Percentiles rank a stretch among this genome's conserved stretches.
Evolutionary conservation across 2,888 invertebrate species (phyloP).

Genomic region (Atrina japonica): DNA sequence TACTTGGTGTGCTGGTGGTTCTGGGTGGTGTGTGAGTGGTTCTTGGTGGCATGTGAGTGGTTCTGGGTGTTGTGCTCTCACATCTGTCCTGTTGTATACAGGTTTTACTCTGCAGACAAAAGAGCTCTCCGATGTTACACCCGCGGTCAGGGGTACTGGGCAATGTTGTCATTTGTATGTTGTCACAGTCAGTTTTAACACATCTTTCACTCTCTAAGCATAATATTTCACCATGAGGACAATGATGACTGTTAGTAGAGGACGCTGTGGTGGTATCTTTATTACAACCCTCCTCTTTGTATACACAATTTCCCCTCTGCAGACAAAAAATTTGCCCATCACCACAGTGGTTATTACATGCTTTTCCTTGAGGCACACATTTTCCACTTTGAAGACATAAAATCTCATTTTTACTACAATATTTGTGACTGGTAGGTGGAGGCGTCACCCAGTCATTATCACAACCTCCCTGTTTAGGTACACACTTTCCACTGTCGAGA

Average conservation of each 20-base stretch:
- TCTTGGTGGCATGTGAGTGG: too few species aligned
- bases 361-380: conserved; percentile 10
- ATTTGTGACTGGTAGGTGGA: not conserved
- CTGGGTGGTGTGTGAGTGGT: too few species aligned
- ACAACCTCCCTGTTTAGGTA: not conserved
- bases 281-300: not conserved
- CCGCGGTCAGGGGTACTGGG: not conserved
- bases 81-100: not conserved
- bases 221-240: conserved; percentile 4
- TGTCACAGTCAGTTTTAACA: too few species aligned
- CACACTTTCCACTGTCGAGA: conserved; percentile 9
- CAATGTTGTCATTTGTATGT: too few species aligned
- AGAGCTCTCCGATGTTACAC: conserved; percentile 4
- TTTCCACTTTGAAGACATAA: conserved; percentile 26
- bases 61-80: not conserved
- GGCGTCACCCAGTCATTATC: not conserved
- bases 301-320: conserved; percentile 16
- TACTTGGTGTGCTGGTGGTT: too few species aligned
- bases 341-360: conserved; percentile 5
- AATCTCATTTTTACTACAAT: conserved; percentile 18
- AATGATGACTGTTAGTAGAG: not conserved
- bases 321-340: conserved; percentile 7
- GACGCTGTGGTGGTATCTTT: not conserved
- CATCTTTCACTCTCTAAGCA: not conserved
- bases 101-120: conserved; percentile 1